Evolutionary conservation across 1,140 invertebrate species (phyloP).

Genomic region (Caenorhabditis inopinata): DNA sequence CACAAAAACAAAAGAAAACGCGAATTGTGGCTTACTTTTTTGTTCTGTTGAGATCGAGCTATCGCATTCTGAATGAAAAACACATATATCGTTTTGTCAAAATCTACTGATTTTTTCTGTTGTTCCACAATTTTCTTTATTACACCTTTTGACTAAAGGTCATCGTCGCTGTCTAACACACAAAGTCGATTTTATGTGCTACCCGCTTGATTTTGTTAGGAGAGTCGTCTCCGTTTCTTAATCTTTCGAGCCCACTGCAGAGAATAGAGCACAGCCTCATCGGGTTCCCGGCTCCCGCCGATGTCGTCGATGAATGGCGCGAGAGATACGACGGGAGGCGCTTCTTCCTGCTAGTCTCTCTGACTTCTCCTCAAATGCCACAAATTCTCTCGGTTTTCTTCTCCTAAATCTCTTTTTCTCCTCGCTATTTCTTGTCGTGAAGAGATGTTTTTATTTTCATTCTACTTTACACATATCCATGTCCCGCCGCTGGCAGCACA

Average conservation of each 20-base stretch:
- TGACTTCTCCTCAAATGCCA: background rate
- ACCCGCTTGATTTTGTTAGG: slow-evolving; percentile 19
- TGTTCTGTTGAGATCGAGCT: no score
- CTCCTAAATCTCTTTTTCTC: background rate
- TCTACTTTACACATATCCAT: slow-evolving; percentile 8
- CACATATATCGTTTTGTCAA: no score
- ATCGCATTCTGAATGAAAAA: no score
- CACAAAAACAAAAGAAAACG: no score
- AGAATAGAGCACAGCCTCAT: slow-evolving; percentile 10
- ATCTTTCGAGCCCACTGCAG: slow-evolving; percentile 17
- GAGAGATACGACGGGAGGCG: background rate
- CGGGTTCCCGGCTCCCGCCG: slow-evolving; percentile 7
- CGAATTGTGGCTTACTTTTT: no score
- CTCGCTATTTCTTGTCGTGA: background rate
- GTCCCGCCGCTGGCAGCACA: background rate
- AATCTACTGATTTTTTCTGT: no score
- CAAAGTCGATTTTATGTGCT: slow-evolving; percentile 23
- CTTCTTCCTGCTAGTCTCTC: background rate
- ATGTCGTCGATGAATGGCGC: slow-evolving; percentile 23
- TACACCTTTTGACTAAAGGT: slow-evolving; percentile 15
- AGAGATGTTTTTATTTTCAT: slow-evolving; percentile 34
- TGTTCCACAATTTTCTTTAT: background rate
- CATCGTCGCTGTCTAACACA: background rate
- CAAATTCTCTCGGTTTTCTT: background rate
- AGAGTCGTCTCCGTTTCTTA: background rate